A percentile compares a stretch with the other conserved stretches of the same genome.
Evolutionary conservation across 2,113 vertebrate genomes (phyloP).

Genomic region (Nycticorax nycticorax): DNA sequence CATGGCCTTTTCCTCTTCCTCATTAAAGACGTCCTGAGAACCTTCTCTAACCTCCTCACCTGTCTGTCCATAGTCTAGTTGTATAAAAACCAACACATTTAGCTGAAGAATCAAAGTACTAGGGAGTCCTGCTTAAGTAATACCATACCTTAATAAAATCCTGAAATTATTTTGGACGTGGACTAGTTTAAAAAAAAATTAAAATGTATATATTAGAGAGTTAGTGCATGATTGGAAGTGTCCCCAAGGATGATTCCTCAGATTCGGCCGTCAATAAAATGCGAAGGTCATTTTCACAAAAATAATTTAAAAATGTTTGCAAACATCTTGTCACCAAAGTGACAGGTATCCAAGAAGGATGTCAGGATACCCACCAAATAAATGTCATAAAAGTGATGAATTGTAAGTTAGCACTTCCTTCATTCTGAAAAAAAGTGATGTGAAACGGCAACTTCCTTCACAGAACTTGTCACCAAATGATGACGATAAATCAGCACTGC

Average conservation of each 20-base stretch:
- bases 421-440: neutral
- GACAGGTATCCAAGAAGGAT: neutral
- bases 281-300: neutral
- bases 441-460: conserved; percentile 7
- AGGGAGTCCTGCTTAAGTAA: neutral
- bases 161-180: neutral
- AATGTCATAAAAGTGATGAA: neutral
- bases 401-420: neutral
- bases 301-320: neutral
- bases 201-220: neutral
- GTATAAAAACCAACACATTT: neutral
- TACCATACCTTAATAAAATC: neutral
- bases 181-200: neutral
- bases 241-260: neutral
- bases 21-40: neutral
- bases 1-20: neutral
- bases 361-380: neutral
- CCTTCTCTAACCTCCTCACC: neutral
- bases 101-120: neutral
- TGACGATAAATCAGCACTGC: neutral
- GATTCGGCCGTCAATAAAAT: neutral
- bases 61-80: neutral
- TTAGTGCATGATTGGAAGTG: neutral
- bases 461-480: neutral
- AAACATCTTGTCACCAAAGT: neutral